Percentiles rank a stretch among this genome's conserved stretches.
Conservation (phyloP, 2,888 invertebrate species). For the Leptodirus hochenwartii region DNA sequence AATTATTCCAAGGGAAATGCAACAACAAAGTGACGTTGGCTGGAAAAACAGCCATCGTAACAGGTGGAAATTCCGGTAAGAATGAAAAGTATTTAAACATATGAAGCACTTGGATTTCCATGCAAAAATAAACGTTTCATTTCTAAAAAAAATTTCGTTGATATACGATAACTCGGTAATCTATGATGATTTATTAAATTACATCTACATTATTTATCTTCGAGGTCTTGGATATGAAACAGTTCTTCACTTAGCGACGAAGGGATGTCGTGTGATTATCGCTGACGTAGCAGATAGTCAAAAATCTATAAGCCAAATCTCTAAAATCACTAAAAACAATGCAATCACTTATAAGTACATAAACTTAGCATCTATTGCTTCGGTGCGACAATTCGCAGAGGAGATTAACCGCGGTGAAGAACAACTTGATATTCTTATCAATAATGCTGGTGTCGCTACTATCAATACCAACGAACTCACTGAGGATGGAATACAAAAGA, state of each 20-base stretch:
- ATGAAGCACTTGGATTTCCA: too few species aligned
- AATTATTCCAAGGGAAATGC: too few species aligned
- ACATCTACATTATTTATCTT: not conserved
- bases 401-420: constrained; percentile 11
- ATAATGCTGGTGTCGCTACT: constrained; percentile 12
- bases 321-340: constrained; percentile 8
- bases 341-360: constrained; percentile 9
- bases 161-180: too few species aligned
- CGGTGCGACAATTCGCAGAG: constrained; percentile 13
- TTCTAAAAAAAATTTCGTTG: too few species aligned
- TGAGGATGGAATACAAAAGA: constrained; percentile 10
- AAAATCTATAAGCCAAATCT: constrained; percentile 8
- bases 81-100: too few species aligned
- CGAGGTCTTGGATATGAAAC: constrained; percentile 10
- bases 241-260: constrained; percentile 9
- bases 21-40: too few species aligned
- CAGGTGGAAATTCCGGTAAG: too few species aligned
- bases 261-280: constrained; percentile 12
- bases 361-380: constrained; percentile 12
- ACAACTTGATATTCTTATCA: constrained; percentile 10
- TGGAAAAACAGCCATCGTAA: too few species aligned
- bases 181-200: too few species aligned
- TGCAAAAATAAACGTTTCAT: too few species aligned
- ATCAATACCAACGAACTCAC: constrained; percentile 2
- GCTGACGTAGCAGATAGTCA: constrained; percentile 9